Base-by-base conservation (phyloP, 1,140 invertebrate genomes). In the Apis laboriosa region DNA sequence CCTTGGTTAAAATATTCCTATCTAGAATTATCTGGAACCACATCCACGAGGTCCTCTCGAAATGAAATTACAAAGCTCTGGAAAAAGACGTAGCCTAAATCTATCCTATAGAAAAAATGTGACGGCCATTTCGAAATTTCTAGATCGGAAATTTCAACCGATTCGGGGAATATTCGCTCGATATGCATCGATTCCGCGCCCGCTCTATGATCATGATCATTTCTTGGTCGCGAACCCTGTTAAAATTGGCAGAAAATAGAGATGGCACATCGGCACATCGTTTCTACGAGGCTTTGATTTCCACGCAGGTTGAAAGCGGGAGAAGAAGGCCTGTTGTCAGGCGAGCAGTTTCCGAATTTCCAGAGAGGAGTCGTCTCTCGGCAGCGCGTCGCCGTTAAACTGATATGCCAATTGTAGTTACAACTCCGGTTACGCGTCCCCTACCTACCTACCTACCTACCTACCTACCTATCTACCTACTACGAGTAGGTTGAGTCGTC, bases 391-490 rank as follows among this genome's bases (percentile, higher is more conserved):
- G 72, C 56, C 61, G 9, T 83, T 86, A 77, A 84, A 92, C 86
- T 93, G 92, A 93, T 93, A 93, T 93, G 92, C 92, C 89, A 92
- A 92, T 87, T 86, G 89, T 81, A 82, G 74, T 77, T 88, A 86
- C 86, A 87, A 78, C 72, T 84, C 24, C 81, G 80, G 76, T 86
- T 83, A 73, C 71, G 58, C 80, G 64, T 55, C 58, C 56, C 70
- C 73, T 64, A 56, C 43, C 72, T n/a, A 43, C 77, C 49, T 13
- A 24, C 15, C 34, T 34, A 15, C 49, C 73, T 64, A 56, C 53
- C 72, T n/a, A 43, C 77, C 34, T 34, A 15, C 49, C 73, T 64
- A 56, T 34, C 72, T n/a, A 43, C 77, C 49, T 13, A 24, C 15
- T 24, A 58, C 49, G 73, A 80, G 68, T 80, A 77, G 77, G 68